Evolutionary conservation across 2,113 vertebrate species (phyloP), one percentile per base, ranked within the genome.

Genomic region (Paralichthys olivaceus): DNA sequence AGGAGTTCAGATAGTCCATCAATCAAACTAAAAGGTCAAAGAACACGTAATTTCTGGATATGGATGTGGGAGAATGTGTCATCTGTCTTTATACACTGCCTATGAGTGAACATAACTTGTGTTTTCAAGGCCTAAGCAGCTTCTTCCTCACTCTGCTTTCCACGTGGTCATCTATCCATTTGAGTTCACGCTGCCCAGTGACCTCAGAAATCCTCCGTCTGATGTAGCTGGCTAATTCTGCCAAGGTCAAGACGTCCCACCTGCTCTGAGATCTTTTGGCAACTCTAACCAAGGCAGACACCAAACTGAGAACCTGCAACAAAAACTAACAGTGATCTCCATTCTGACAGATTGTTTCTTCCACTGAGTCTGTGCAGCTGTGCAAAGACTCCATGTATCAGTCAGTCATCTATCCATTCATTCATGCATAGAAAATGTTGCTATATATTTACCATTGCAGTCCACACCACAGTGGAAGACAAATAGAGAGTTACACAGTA

Each of bases 381-480:
- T 19, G 20, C 51, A 13, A 4, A 43, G n/a, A 0, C 6, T 17
- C 20, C 28, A 65, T 20, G 3, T n/a, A n/a, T n/a, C n/a, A n/a
- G n/a, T n/a, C 49, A 43, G 0, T 28, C 5, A 7, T 8, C 40
- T 37, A 22, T 28, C 7, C 4, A 59, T 34, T 25, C n/a, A 47
- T 8, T 28, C 12, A 7, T 11, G n/a, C n/a, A n/a, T n/a, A n/a
- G n/a, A n/a, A n/a, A n/a, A 53, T 53, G 8, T 12, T 25, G 12
- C 40, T 69, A 0, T 25, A 26, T 63, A 87, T 84, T 0, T 93
- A 96, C 95, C 93, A 87, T 25, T 72, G 85, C 75, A 57, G 84
- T 89, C 82, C 89, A 89, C 23, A 90, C 8, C 0, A 76, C 23
- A 32, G 72, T 58, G 26, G 62, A 56, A 0, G 82, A 40, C 17